These are phyloP conservation scores for Catharus bicknelli DNA, from an alignment of 2,113 vertebrate species.

Conservation along the genomic window DNA sequence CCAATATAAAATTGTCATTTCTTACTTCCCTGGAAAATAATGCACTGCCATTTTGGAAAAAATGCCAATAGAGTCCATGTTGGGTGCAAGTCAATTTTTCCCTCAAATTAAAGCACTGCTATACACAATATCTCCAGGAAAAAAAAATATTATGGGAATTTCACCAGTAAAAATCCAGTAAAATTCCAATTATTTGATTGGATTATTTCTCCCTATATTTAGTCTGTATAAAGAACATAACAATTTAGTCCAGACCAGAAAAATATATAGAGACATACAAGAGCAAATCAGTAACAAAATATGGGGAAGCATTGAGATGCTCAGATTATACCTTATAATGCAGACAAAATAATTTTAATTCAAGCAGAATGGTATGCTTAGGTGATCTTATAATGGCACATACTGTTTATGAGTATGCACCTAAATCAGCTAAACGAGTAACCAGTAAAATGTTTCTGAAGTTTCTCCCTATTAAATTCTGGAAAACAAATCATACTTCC, in stretches of 20 bases:
- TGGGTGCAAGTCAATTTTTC: neutral
- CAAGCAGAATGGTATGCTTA: neutral
- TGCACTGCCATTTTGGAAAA: neutral
- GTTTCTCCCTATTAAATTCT: slow-evolving; percentile 30
- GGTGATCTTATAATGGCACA: neutral
- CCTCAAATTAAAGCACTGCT: neutral
- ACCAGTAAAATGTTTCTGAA: slow-evolving; percentile 19
- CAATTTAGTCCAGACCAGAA: neutral
- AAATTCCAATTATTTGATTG: neutral
- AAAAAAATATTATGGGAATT: neutral
- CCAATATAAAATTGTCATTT: slow-evolving; percentile 1
- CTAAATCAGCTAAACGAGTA: neutral
- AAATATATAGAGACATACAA: neutral
- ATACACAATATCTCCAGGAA: neutral
- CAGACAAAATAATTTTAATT: neutral
- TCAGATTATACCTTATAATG: neutral
- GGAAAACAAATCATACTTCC: slow-evolving; percentile 36
- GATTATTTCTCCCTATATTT: neutral
- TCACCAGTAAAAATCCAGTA: neutral
- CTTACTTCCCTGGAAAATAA: slow-evolving; percentile 1
- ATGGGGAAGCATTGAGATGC: neutral
- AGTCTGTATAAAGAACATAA: neutral
- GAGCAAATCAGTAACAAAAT: neutral
- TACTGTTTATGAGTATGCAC: neutral
- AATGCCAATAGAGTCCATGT: neutral